Percentiles rank a stretch among this genome's conserved stretches.
Evolutionary conservation across 2,797 vertebrate genomes (phyloP).

Genomic region (Gallinago nigripennis): DNA sequence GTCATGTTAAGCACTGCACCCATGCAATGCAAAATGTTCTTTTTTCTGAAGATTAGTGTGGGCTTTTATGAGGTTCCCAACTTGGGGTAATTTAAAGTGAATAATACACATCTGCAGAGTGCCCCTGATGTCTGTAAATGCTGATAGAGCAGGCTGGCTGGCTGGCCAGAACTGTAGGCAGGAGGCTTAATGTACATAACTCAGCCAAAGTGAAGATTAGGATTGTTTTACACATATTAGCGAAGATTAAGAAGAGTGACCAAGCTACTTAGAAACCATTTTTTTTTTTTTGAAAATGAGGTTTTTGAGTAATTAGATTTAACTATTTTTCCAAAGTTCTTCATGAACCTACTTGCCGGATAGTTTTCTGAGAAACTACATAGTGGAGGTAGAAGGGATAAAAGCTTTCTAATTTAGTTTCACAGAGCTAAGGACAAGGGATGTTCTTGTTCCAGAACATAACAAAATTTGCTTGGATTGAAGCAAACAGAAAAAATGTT

Average conservation of each 20-base stretch:
- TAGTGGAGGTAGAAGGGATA: not conserved
- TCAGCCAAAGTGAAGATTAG: not conserved
- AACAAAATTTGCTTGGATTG: not conserved
- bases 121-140: not conserved
- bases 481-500: not conserved
- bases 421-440: not conserved
- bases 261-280: not conserved
- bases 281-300: not conserved
- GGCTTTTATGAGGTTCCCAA: not conserved
- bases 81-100: not conserved
- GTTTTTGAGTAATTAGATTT: not conserved
- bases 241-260: not conserved
- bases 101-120: not conserved
- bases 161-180: not conserved
- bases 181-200: rapidly evolving
- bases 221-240: not conserved
- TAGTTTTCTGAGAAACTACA: not conserved
- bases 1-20: rapidly evolving
- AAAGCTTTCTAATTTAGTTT: not conserved
- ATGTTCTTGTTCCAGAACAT: not conserved
- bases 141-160: not conserved
- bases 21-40: not conserved
- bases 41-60: rapidly evolving
- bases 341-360: not conserved
- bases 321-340: not conserved